Evolutionary conservation across 2,888 invertebrate species (phyloP).

Genomic region (Spilosoma lubricipeda): DNA sequence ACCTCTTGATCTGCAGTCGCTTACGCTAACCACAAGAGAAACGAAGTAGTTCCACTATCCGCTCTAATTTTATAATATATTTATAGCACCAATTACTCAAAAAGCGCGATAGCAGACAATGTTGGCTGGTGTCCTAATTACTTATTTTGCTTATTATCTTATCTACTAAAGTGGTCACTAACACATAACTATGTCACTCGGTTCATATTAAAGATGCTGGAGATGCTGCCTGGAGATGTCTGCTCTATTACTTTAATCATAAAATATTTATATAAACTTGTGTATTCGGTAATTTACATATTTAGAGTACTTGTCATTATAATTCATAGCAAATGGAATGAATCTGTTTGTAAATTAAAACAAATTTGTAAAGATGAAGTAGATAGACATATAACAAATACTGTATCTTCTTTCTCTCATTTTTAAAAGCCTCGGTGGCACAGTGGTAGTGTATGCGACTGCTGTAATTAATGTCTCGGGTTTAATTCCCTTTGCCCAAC

Average conservation of each 20-base stretch:
- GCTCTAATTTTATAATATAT: neutral
- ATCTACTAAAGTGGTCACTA: constrained; percentile 6
- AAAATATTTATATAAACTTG: neutral
- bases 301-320: neutral
- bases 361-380: no score
- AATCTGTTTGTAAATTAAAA: neutral
- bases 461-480: no score
- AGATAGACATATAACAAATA: no score
- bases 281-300: neutral
- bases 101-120: constrained; percentile 2
- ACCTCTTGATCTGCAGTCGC: no score
- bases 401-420: no score
- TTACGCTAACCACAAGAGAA: neutral
- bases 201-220: constrained; percentile 2
- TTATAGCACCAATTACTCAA: neutral
- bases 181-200: constrained; percentile 7
- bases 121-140: constrained; percentile 1
- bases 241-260: neutral
- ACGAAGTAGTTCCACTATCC: no score
- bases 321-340: neutral
- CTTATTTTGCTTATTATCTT: constrained; percentile 6
- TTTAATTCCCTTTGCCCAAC: no score
- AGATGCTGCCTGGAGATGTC: neutral
- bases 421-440: no score
- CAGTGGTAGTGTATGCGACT: no score